These are phyloP conservation scores for Hemichromis elongatus DNA, from an alignment of 2,113 vertebrate species.

Conservation along the genomic window DNA sequence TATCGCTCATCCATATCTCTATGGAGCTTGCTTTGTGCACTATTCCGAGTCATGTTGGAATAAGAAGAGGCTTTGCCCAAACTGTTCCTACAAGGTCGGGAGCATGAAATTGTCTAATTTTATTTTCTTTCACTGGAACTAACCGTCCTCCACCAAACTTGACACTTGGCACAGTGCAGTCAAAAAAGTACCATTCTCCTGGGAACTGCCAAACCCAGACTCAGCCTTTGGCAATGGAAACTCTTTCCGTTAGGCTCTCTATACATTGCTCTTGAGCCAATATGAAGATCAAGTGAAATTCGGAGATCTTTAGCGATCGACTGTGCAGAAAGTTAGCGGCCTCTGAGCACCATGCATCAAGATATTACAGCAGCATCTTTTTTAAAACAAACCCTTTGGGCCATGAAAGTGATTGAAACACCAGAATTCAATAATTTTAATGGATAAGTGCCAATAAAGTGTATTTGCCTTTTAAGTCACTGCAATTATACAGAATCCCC, in stretches of 20 bases:
- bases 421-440: not conserved
- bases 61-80: not conserved
- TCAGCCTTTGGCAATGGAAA: rapidly evolving
- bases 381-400: not conserved
- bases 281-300: not conserved
- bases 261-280: not conserved
- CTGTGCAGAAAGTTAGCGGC: not conserved
- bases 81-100: not conserved
- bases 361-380: too few species aligned
- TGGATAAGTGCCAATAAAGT: not conserved
- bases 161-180: not conserved
- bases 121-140: not conserved
- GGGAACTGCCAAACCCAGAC: not conserved
- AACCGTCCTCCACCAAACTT: not conserved
- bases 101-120: not conserved
- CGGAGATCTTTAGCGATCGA: not conserved
- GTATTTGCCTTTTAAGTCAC: not conserved
- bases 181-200: not conserved
- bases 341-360: too few species aligned
- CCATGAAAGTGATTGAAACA: not conserved
- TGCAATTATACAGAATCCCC: not conserved
- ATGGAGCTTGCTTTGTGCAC: not conserved
- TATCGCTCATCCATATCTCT: not conserved
- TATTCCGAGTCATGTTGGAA: not conserved
- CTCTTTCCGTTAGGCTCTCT: not conserved